Evolutionary conservation across 2,113 vertebrate species (phyloP).

Genomic region (Limanda limanda): DNA sequence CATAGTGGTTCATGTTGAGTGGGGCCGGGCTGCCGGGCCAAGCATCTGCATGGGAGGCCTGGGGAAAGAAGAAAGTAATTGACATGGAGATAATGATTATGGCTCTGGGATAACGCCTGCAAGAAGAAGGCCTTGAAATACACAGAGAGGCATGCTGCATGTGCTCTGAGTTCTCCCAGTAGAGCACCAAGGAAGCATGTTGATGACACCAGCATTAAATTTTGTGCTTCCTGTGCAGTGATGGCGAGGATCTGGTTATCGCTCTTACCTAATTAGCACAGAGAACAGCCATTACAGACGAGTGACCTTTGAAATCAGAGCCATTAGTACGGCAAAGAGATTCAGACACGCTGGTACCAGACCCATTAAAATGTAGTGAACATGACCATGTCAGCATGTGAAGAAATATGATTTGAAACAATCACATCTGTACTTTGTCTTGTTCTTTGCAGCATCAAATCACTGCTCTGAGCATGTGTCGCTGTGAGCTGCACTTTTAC

Average conservation of each 20-base stretch:
- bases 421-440: no score
- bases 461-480: no score
- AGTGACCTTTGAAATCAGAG: conserved; percentile 56
- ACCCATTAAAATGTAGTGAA: conserved; percentile 31
- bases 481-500: no score
- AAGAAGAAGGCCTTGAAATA: conserved; percentile 31
- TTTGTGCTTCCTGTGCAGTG: conserved; percentile 53
- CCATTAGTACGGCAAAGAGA: conserved; percentile 37
- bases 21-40: conserved; percentile 59
- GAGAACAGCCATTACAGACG: conserved; percentile 39
- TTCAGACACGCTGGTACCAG: conserved; percentile 5
- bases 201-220: conserved; percentile 42
- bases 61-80: conserved; percentile 35
- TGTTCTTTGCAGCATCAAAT: no score
- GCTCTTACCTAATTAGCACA: conserved; percentile 57
- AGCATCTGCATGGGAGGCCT: conserved; percentile 45
- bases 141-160: conserved; percentile 27
- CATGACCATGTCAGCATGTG: neutral
- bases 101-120: conserved; percentile 22
- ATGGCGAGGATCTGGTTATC: conserved; percentile 50
- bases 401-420: no score
- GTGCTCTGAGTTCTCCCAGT: conserved; percentile 15
- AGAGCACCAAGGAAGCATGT: conserved; percentile 26
- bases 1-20: conserved; percentile 91
- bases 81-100: conserved; percentile 41